phyloP scores from a whole-genome alignment of 1,140 invertebrate genomes.

The Bombus confusus region DNA sequence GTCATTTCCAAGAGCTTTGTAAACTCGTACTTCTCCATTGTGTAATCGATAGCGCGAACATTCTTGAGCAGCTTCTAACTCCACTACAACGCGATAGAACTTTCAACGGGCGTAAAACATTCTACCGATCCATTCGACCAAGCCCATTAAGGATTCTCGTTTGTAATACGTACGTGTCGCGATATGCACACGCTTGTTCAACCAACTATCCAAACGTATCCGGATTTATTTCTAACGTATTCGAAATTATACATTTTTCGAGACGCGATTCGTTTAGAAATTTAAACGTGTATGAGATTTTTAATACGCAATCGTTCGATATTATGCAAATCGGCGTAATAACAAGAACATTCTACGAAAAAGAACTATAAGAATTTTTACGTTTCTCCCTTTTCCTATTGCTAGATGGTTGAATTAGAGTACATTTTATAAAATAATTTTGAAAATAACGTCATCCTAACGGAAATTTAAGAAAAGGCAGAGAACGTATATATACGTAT shows the following conservation, averaged over 20 bases:
- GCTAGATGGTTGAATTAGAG: too few relatives aligned
- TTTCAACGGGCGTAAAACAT: neutral
- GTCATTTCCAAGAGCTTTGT: neutral
- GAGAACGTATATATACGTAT: too few relatives aligned
- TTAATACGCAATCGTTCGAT: too few relatives aligned
- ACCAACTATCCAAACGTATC: too few relatives aligned
- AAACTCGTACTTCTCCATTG: constrained; percentile 17
- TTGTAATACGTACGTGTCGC: too few relatives aligned
- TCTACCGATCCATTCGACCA: neutral
- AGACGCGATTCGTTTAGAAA: too few relatives aligned
- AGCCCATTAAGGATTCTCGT: neutral
- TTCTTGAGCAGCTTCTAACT: neutral
- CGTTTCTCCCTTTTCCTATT: too few relatives aligned
- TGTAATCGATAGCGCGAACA: neutral
- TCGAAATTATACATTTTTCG: neutral
- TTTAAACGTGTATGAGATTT: neutral
- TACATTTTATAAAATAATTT: too few relatives aligned
- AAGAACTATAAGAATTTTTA: neutral
- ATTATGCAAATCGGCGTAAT: neutral
- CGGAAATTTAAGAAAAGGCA: too few relatives aligned
- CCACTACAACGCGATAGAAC: too few relatives aligned
- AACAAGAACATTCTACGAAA: neutral
- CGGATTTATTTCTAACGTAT: neutral
- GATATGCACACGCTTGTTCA: too few relatives aligned
- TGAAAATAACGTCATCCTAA: too few relatives aligned